Percentiles rank a stretch among this genome's conserved stretches.
Evolutionary conservation across 2,888 invertebrate genomes (phyloP).

Genomic region (Hemaris fuciformis): DNA sequence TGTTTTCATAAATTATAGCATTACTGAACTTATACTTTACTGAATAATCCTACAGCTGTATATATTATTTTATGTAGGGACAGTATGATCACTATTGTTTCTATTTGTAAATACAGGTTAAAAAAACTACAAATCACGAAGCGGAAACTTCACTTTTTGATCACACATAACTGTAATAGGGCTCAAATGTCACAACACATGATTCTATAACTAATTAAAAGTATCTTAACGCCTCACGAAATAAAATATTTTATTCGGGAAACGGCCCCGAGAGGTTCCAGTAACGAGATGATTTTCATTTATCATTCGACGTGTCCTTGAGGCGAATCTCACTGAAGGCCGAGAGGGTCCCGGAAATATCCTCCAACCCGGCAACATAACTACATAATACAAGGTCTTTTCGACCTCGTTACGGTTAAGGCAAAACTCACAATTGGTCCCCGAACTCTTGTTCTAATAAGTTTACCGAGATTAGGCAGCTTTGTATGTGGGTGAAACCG

Average conservation of each 20-base stretch:
- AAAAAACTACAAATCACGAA: too few relatives aligned
- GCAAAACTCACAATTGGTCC: constrained; percentile 48
- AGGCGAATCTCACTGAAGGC: constrained; percentile 66
- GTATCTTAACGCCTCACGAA: constrained; percentile 13
- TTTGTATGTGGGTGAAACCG: constrained; percentile 24
- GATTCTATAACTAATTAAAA: neutral
- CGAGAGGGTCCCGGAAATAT: constrained; percentile 59
- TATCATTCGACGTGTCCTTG: constrained; percentile 68
- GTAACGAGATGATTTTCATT: constrained; percentile 68
- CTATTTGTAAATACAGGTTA: too few relatives aligned
- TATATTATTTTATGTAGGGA: too few relatives aligned
- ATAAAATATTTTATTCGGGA: constrained; percentile 56
- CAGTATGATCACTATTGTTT: too few relatives aligned
- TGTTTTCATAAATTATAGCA: too few relatives aligned
- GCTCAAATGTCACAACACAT: too few relatives aligned
- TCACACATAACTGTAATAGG: too few relatives aligned
- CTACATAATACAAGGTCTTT: constrained; percentile 53
- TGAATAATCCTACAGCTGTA: too few relatives aligned
- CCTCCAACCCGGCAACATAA: constrained; percentile 50
- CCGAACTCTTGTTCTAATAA: constrained; percentile 35
- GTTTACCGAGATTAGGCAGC: constrained; percentile 45
- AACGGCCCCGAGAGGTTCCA: constrained; percentile 55
- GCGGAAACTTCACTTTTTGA: too few relatives aligned
- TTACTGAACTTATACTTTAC: too few relatives aligned
- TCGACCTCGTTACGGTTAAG: constrained; percentile 43